Conservation (phyloP, 2,797 vertebrate genomes). For the Mico argentatus region DNA sequence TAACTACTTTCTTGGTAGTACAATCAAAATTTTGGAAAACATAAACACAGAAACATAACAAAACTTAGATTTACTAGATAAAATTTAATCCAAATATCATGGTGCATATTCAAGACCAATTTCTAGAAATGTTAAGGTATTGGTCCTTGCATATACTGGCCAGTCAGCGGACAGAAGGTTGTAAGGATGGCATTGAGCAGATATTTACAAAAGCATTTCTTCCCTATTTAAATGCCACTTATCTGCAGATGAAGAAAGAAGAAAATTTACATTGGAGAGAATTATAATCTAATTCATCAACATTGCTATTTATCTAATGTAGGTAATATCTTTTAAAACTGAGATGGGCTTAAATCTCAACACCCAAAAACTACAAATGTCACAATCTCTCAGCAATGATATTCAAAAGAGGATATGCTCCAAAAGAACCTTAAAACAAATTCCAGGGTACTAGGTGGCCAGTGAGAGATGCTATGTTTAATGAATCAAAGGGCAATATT, state of each 20-base stretch:
- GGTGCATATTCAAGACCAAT: slow-evolving; percentile 23
- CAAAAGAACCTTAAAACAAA: slow-evolving; percentile 44
- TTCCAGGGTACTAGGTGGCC: neutral
- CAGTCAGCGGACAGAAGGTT: neutral
- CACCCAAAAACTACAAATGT: neutral
- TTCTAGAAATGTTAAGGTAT: slow-evolving; percentile 36
- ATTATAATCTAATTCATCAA: slow-evolving; percentile 40
- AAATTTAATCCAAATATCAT: slow-evolving; percentile 42
- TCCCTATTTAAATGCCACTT: slow-evolving; percentile 35
- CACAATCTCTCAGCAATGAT: slow-evolving; percentile 41
- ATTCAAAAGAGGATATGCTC: slow-evolving; percentile 46
- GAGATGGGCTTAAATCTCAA: slow-evolving; percentile 51
- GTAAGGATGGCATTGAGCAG: neutral
- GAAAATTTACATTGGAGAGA: slow-evolving; percentile 43
- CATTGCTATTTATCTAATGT: slow-evolving; percentile 31
- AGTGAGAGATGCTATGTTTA: neutral
- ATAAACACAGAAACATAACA: slow-evolving; percentile 70
- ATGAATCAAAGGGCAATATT: neutral
- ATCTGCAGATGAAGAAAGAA: slow-evolving; percentile 55
- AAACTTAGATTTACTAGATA: slow-evolving; percentile 47
- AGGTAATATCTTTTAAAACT: slow-evolving; percentile 13
- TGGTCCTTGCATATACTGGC: slow-evolving; percentile 32
- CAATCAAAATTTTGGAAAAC: slow-evolving; percentile 71
- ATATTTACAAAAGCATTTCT: slow-evolving; percentile 55
- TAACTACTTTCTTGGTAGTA: slow-evolving; percentile 66